Conservation (phyloP, 2,797 vertebrate species). For the Spatula versicolor region DNA sequence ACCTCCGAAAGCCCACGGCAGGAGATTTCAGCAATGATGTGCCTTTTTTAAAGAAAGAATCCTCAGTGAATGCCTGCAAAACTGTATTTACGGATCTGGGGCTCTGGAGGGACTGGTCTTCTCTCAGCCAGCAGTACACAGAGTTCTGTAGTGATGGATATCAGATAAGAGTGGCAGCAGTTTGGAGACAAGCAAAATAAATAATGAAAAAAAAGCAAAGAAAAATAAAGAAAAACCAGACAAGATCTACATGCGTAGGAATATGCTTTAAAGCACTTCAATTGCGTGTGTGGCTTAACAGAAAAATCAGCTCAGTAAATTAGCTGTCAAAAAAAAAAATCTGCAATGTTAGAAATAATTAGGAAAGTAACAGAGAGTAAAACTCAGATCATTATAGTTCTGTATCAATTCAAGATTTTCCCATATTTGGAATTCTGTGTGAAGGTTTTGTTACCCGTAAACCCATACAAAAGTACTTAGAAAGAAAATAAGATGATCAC, state of each 20-base stretch:
- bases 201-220: neutral
- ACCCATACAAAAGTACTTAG: neutral
- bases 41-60: neutral
- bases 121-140: neutral
- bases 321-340: neutral
- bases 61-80: neutral
- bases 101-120: neutral
- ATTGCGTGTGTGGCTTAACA: neutral
- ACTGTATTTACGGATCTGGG: neutral
- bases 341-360: neutral
- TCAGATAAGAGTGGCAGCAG: accelerated
- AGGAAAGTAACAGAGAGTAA: neutral
- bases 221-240: neutral
- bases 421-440: neutral
- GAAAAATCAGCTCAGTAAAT: neutral
- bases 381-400: neutral
- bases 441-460: neutral
- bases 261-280: neutral
- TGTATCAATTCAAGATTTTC: neutral
- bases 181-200: neutral
- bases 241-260: neutral
- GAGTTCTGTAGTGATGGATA: accelerated
- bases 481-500: neutral
- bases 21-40: too few relatives aligned
- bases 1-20: too few relatives aligned